Base-by-base conservation (phyloP, 2,888 invertebrate species). In the Eupsilia transversa region DNA sequence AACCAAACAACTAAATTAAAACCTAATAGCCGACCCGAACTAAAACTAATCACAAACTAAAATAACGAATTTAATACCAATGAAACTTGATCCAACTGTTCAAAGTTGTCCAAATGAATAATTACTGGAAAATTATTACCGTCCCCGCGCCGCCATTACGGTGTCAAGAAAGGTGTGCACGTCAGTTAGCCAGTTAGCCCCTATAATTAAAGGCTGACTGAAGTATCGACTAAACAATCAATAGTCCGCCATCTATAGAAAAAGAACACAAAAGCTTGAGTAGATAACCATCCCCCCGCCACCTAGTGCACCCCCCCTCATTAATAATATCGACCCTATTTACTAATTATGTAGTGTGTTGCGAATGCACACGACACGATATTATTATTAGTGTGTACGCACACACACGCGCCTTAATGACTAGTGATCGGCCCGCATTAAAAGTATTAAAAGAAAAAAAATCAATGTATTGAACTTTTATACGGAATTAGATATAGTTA, bases 301-400 rank as follows among this genome's bases (percentile, higher is more conserved):
- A 69, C 79, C 65, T 65, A 49, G 73, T 73, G 73, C 83, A 89
- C 91, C 91, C 93, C 93, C 93, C 89, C 96, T 96, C 96, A 96
- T 96, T 96, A 96, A 96, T 96, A 96, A 94, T 96, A 96, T 96
- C 94, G 94, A 94, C 95, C 95, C 93, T 89, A 92, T 94, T 93
- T 94, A 96, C 96, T 96, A 96, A 96, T 96, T 96, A 96, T 94
- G 93, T 71, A 71, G 71, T 95, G 93, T 94, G 95, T 95, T 95
- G 96, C 96, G 95, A 96, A 96, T 96, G 96, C 96, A 96, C 91
- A 89, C 90, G 80, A 96, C 91, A 89, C 90, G 79, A 84, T 82
- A 76, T 77, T 84, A 83, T 84, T 84, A 84, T 84, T 77, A 82
- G 74, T 86, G 80, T 82, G 78, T 77, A 79, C 69, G 68, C 71